These are phyloP conservation scores for Gibbula magus DNA, from an alignment of 2,888 invertebrate genomes.

Conservation along the genomic window DNA sequence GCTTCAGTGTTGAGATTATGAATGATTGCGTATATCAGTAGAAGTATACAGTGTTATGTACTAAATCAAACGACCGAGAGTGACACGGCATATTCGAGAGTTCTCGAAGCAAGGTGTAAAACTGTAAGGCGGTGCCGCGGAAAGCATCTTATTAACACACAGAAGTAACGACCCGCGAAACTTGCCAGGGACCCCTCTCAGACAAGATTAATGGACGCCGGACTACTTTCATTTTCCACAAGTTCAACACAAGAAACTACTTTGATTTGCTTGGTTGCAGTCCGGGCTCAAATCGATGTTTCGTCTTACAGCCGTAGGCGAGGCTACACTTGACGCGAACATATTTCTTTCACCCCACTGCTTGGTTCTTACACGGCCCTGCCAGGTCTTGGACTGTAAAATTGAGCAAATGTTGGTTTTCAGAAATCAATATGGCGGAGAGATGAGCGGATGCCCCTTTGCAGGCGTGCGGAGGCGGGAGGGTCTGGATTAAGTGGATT, in stretches of 20 bases:
- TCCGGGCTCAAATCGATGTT: neutral
- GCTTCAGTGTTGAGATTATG: too few relatives aligned
- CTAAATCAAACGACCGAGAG: too few relatives aligned
- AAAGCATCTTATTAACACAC: conserved; percentile 10
- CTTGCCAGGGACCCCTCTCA: neutral
- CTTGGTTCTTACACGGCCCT: conserved; percentile 10
- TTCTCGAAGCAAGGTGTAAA: neutral
- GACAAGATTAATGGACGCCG: conserved; percentile 10
- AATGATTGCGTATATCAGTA: too few relatives aligned
- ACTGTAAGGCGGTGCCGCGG: neutral
- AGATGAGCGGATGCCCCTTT: neutral
- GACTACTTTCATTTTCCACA: conserved; percentile 18
- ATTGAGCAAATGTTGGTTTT: conserved; percentile 25
- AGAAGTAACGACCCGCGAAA: conserved; percentile 1
- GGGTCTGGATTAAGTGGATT: neutral
- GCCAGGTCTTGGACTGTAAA: conserved; percentile 16
- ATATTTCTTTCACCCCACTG: neutral
- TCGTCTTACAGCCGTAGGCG: neutral
- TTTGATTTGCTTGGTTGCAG: conserved; percentile 17
- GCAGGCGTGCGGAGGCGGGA: neutral
- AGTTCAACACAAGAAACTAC: conserved; percentile 21
- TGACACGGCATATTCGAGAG: too few relatives aligned
- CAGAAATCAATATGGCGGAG: neutral
- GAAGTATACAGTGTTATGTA: too few relatives aligned
- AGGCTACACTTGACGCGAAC: neutral